Conservation (phyloP, 2,113 vertebrate genomes). For the Mionectes macconnelli region DNA sequence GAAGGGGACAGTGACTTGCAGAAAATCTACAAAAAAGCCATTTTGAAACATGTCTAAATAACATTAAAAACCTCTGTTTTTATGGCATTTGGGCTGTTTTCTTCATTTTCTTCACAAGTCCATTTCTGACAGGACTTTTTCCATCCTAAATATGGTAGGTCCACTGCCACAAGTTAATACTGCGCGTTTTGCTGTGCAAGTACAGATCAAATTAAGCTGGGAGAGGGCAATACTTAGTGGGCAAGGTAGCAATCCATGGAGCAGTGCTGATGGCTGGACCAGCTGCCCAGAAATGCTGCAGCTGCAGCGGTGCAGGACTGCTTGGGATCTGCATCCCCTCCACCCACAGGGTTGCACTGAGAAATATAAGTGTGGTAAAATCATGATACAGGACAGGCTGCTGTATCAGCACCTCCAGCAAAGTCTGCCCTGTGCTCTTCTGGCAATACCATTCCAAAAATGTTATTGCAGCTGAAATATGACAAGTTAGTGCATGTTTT, state of each 20-base stretch:
- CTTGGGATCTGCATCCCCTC: not conserved
- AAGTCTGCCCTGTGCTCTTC: not conserved
- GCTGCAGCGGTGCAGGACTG: not conserved
- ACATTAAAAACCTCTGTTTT: too few species aligned
- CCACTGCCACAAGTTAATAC: too few species aligned
- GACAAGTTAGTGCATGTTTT: not conserved
- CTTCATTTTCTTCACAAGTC: too few species aligned
- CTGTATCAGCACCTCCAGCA: not conserved
- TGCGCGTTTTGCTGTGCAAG: not conserved
- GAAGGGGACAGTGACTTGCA: too few species aligned
- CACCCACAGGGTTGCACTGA: fast-evolving
- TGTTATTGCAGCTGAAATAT: not conserved
- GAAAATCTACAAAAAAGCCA: too few species aligned
- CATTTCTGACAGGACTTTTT: too few species aligned
- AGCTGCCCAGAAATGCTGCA: not conserved
- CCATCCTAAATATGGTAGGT: too few species aligned
- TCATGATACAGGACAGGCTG: not conserved
- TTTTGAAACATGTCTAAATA: too few species aligned
- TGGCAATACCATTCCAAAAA: not conserved
- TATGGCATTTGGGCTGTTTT: too few species aligned
- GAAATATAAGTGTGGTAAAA: not conserved
- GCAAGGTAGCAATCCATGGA: not conserved
- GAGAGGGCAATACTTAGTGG: not conserved
- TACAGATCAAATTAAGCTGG: not conserved
- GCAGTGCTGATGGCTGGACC: not conserved